phyloP scores from a whole-genome alignment of 2,113 vertebrate genomes.

The Phrynosoma platyrhinos region DNA sequence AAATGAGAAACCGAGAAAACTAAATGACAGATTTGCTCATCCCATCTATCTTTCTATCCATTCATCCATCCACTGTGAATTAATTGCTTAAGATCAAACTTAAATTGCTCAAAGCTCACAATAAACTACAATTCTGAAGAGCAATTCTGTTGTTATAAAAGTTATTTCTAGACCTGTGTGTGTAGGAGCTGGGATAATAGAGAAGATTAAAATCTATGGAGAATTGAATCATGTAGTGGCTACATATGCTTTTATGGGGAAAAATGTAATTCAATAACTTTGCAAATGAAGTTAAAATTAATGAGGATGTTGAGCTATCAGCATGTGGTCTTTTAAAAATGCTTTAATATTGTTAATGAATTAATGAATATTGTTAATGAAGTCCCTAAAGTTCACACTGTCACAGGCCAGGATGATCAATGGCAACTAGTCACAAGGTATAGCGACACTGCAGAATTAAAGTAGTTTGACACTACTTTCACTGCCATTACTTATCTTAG shows the following conservation, averaged over 20 bases:
- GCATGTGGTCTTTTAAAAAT: not conserved
- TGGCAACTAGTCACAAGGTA: no score
- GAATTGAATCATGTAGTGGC: constrained; percentile 30
- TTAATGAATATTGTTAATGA: not conserved
- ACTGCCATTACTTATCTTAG: no score
- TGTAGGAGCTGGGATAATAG: constrained; percentile 16
- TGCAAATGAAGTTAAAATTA: constrained; percentile 7
- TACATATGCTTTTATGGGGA: not conserved
- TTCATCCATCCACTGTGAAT: no score
- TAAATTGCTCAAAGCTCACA: constrained; percentile 8
- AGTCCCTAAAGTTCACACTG: not conserved
- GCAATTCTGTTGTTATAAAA: constrained; percentile 22
- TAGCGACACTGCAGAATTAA: no score
- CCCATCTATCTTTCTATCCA: no score
- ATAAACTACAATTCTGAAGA: constrained; percentile 18
- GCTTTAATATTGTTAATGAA: constrained; percentile 9
- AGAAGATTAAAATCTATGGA: constrained; percentile 23
- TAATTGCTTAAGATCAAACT: not conserved
- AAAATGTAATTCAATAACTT: not conserved
- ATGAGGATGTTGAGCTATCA: not conserved
- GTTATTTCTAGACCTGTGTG: constrained; percentile 1
- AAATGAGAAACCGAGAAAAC: no score
- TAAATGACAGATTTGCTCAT: no score
- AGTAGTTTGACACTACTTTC: no score
- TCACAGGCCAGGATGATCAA: no score